Base-by-base conservation (phyloP, 2,797 vertebrate genomes). In the Eulemur rubriventer region DNA sequence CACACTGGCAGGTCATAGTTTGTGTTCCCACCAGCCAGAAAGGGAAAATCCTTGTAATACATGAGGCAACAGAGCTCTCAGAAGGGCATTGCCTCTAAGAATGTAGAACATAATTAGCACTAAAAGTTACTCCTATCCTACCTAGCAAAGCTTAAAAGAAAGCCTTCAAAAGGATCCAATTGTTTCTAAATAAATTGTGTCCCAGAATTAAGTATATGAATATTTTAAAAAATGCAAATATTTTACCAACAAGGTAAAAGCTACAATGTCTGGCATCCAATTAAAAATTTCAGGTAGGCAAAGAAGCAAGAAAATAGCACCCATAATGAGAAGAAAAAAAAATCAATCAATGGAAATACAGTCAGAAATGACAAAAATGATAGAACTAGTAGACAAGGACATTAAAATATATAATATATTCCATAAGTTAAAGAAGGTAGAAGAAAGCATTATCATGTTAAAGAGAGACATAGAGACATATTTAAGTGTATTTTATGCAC, bases 161-260 rank as follows among this genome's bases (percentile, higher is more conserved):
- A 95, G 24, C 2, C 30, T 33, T 67, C 41, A 17, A 76, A 86
- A 75, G 35, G 11, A 57, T 84, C 30, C 84, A 57, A 84, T 11
- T 89, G 20, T 79, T 92, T 83, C 69, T 55, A 91, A 88, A 90
- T 92, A 93, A 70, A 72, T 26, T 67, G 35, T 92, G 30, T 87
- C 38, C 35, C 38, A 80, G 63, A 90, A 76, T 18, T 70, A 78
- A 89, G 12, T 57, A 1, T 22, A 46, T 76, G 20, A 78, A 55
- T 61, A 82, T 92, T 83, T 35, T 85, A 92, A 97, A 38, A 6
- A 79, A 78, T 43, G 81, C 0, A 85, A 95, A 73, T 78, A 38
- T 48, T 61, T 50, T 73, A 83, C 52, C n/a, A 94, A 70, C 35
- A 55, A 79, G 8, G 10, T n/a, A 89, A 96, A 90, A 55, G 63